Base-by-base conservation (phyloP, 2,888 invertebrate species). In the Macrosiphum euphorbiae region DNA sequence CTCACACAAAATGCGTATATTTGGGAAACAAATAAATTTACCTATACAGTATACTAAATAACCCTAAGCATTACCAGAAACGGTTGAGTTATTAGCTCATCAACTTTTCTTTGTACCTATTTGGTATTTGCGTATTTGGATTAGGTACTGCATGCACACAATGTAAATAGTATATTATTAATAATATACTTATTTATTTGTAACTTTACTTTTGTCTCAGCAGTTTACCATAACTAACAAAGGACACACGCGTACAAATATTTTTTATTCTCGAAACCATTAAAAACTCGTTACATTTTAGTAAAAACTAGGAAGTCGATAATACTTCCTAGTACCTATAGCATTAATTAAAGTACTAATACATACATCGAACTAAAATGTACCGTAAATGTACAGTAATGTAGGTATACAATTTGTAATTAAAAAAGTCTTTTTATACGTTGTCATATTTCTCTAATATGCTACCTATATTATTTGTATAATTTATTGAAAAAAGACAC, bases 31-130 rank as follows among this genome's bases (percentile, higher is more conserved):
- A 85, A 61, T 87, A n/a, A 28, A 52, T 85, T 86, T 61, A 1
- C 41, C 50, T 35, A 50, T 85, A 55, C 55, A 11, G 24, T n/a
- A 84, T 41, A 58, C 10, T 47, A 0, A 47, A 86, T 58, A 35
- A 26, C 58, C 86, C 47, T 13, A 61, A 61, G 92, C 50, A n/a
- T 35, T 47, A 92, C 92, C 87, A 50, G 87, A 90, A 87, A 67
- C 61, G 47, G 92, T 35, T 3, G 35, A 88, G 11, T 88, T 58
- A 55, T 55, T 88, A 35, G 24, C 35, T 78, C 20, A 20, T 8
- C 20, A 78, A 35, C 35, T 78, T 78, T 78, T 78, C 8, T 20
- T 41, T 78, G 35, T 78, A 35, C 35, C 8, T 35, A 78, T 78
- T 44, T 44, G 44, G 44, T 35, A 78, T n/a, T n/a, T 67, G 67